Evolutionary conservation across 92 coral and sea anemone species (phyloP).

Genomic region (Virgularia gustaviana): DNA sequence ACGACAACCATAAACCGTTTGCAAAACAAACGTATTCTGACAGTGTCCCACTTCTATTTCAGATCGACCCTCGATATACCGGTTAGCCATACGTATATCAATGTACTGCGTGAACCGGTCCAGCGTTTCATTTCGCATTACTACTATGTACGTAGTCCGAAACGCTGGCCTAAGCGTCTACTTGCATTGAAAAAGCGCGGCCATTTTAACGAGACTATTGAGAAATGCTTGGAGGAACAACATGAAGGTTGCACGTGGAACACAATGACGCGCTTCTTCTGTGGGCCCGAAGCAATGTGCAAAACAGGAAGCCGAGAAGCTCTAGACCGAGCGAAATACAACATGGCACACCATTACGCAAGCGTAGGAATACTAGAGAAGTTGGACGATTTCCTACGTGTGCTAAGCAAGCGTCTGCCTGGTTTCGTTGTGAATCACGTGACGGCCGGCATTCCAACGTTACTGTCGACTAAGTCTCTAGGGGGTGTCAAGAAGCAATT

Average conservation of each 20-base stretch:
- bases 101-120: conserved; percentile 86
- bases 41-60: conserved; percentile 88
- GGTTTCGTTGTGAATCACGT: conserved; percentile 50
- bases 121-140: conserved; percentile 87
- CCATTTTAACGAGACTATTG: conserved; percentile 62
- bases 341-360: conserved; percentile 68
- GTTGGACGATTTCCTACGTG: conserved; percentile 56
- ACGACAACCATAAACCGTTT: conserved; percentile 48
- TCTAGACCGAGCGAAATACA: conserved; percentile 64
- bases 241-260: conserved; percentile 82
- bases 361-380: conserved; percentile 75
- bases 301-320: conserved; percentile 63
- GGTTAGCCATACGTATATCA: conserved; percentile 77
- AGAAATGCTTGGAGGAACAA: conserved; percentile 62
- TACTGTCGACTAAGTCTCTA: conserved; percentile 54
- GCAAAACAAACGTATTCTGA: conserved; percentile 57
- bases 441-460: conserved; percentile 16
- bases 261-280: conserved; percentile 85
- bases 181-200: conserved; percentile 58
- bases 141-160: conserved; percentile 63
- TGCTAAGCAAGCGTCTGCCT: conserved; percentile 74
- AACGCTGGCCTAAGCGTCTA: conserved; percentile 59
- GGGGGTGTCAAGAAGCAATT: conserved; percentile 51
- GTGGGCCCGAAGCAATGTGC: conserved; percentile 75
- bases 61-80: conserved; percentile 55